Base-by-base conservation (phyloP, 2,888 invertebrate genomes). In the Epistrophella euchroma region DNA sequence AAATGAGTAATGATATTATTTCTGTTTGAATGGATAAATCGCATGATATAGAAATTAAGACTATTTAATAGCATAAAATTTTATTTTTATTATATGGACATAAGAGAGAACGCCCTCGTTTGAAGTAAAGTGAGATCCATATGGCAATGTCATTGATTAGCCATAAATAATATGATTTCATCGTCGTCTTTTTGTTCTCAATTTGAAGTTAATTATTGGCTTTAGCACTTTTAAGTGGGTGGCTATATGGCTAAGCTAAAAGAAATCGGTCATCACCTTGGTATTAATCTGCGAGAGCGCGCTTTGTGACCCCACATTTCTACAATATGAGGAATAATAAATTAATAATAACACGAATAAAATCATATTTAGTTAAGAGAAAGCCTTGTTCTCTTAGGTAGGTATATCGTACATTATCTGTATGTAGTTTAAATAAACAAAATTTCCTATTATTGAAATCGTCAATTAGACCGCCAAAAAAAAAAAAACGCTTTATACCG, bases 1-100 rank as follows among this genome's bases (percentile, higher is more conserved):
- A 64, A 19, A 66, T 47, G 66, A 66, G 47, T 85, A 68, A 77
- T 81, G 64, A 76, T 62, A 55, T 50, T 62, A 19, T 43, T 71
- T 72, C 35, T 22, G n/a, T 58, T 56, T 15, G 22, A 68, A 70
- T 45, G 40, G 73, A 73, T 62, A 73, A 50, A 77, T 82, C 56
- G 68, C 73, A 70, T 64, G 78, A 28, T 47, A 66, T 45, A 47
- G 66, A 47, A 66, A 66, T 47, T 66, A 35, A 47, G 64, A 32
- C 45, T 13, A 32, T 64, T 62, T 62, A 28, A 43, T 45, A 28
- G 25, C 62, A 25, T 43, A 25, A 25, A 25, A 43, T 22, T 10
- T n/a, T n/a, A 19, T 28, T 22, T 10, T n/a, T n/a, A 19, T 28
- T 11, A 17, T 25, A 22, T 17, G 4, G 4, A 11, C 13, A 58